Conservation (phyloP, 2,797 vertebrate species). For the Sebastiscus tertius region DNA sequence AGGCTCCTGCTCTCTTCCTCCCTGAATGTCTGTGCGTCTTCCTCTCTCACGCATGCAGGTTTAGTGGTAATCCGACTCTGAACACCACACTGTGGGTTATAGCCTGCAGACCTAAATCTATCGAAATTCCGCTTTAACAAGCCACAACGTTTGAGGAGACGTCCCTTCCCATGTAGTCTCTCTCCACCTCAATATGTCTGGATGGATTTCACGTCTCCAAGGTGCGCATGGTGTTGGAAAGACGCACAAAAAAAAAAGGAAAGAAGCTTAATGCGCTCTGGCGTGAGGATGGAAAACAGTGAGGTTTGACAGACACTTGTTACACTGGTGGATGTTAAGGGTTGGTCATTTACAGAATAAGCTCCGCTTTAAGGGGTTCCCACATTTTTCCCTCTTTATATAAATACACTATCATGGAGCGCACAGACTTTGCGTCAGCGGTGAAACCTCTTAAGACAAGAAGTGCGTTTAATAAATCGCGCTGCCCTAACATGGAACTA, state of each 20-base stretch:
- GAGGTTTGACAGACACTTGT: slow-evolving; percentile 49
- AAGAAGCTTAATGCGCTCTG: neutral
- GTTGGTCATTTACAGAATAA: slow-evolving; percentile 3
- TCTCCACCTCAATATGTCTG: neutral
- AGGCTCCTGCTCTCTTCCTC: slow-evolving; percentile 16
- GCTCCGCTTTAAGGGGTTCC: slow-evolving; percentile 1
- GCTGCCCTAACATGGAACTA: neutral
- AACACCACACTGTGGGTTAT: slow-evolving; percentile 68
- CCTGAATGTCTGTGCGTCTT: slow-evolving; percentile 9
- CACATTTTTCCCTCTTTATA: neutral
- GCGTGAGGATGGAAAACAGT: slow-evolving; percentile 6
- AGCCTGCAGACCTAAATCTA: slow-evolving; percentile 61
- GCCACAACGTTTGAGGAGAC: slow-evolving; percentile 42
- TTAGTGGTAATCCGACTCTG: slow-evolving; percentile 80
- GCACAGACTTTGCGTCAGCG: neutral
- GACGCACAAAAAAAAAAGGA: neutral
- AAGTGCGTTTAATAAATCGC: neutral
- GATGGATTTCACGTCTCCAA: neutral
- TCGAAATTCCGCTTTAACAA: slow-evolving; percentile 59
- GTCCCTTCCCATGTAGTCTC: neutral
- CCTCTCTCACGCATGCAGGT: slow-evolving; percentile 61
- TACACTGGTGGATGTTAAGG: slow-evolving; percentile 17
- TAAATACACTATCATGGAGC: neutral
- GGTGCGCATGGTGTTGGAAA: neutral
- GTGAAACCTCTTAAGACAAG: neutral